Evolutionary conservation across 2,888 invertebrate genomes (phyloP), one percentile per base, ranked within the genome.

Genomic region (Synergus itoensis): DNA sequence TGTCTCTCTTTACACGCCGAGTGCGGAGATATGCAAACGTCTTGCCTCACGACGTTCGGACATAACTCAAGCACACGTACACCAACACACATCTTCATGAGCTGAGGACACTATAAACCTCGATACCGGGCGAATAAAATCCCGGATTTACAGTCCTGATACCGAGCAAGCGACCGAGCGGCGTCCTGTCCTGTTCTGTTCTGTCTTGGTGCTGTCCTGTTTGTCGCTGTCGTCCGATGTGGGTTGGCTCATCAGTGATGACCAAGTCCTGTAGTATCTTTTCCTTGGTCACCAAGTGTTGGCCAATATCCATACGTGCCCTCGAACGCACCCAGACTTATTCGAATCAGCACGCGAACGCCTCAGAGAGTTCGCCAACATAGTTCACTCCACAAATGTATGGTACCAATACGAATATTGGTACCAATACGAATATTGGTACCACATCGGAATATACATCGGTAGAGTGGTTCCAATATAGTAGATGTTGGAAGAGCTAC

Each of bases 71-170:
- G 83, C 86, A 89, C 89, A 89, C 86, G 83, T 86, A 88, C 81
- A 80, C 73, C 67, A 83, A 81, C 86, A 87, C 87, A 86, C 88
- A 83, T 78, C 69, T 79, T 69, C 76, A 76, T 81, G 80, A 77
- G 83, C 86, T 87, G 89, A 90, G 89, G 90, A 91, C 90, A 89
- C 91, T 90, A 91, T 92, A 92, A 92, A 92, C 91, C 90, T 90
- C 90, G 91, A 91, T 92, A 92, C 90, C 88, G 88, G 88, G 87
- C 88, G 89, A 91, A 92, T 92, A 91, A 92, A 91, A 90, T 91
- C 88, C 89, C 88, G 91, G 91, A 91, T 92, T 92, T 92, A 92
- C 91, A 90, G 88, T 90, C 89, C 89, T 89, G 91, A 91, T 92
- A 91, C 86, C 87, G 84, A 84, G 87, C 84, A 85, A 88, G 86